A percentile compares a stretch with the other conserved stretches of the same genome.
Conservation (phyloP, 2,888 invertebrate species). For the Octodonta nipae region DNA sequence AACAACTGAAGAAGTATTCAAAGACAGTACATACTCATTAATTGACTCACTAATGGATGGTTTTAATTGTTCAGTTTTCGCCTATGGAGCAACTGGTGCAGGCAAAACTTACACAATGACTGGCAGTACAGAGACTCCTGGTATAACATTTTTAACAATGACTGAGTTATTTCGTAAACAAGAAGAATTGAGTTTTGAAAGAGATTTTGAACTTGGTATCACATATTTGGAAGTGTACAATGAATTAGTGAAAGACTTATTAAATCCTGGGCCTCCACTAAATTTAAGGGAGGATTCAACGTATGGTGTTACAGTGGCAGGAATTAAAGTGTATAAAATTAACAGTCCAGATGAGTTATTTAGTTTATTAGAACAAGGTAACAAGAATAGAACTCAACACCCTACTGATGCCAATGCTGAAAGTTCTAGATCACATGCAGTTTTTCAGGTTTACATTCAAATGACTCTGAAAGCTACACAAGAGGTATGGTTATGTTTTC, state of each 20-base stretch:
- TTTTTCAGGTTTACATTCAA: constrained; percentile 72
- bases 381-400: constrained; percentile 79
- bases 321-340: constrained; percentile 63
- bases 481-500: constrained; percentile 15
- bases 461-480: constrained; percentile 38
- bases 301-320: constrained; percentile 69
- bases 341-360: constrained; percentile 61
- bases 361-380: constrained; percentile 66
- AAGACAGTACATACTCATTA: constrained; percentile 63
- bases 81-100: constrained; percentile 89
- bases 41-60: constrained; percentile 49
- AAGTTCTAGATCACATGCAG: constrained; percentile 90
- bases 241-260: constrained; percentile 76
- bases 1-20: constrained; percentile 65
- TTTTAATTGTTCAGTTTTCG: constrained; percentile 89
- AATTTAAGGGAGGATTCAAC: constrained; percentile 68
- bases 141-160: constrained; percentile 82
- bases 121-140: constrained; percentile 60
- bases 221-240: constrained; percentile 49
- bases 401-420: constrained; percentile 92
- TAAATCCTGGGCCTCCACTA: constrained; percentile 57
- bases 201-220: constrained; percentile 61
- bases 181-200: constrained; percentile 49
- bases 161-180: constrained; percentile 69
- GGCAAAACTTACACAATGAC: constrained; percentile 94